Evolutionary conservation across 2,797 vertebrate species (phyloP), one percentile per base, ranked within the genome.

Genomic region (Crypturellus tataupa): DNA sequence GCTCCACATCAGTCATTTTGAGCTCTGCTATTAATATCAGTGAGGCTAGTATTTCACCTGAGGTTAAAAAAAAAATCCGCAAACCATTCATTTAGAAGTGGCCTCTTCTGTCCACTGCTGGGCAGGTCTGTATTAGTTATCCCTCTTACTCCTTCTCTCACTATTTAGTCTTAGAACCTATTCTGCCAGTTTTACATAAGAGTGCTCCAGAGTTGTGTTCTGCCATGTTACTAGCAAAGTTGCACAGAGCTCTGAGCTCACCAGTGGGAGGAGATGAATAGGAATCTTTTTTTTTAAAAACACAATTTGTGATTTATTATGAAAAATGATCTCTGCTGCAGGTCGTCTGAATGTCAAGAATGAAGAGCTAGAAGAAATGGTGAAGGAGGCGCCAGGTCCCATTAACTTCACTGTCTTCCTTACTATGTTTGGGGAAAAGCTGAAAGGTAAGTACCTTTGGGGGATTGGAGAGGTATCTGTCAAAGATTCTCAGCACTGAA

Each of bases 321-420:
- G 95, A 96, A 92, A 95, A 96, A 94, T 89, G 44, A 96, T 97
- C 89, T 87, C 76, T 95, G 80, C 94, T 91, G 49, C 94, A 99
- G 99, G 99, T 46, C 98, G 98, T 85, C 96, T 99, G 94, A 99
- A 99, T 39, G 98, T 99, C 83, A 99, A 98, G 95, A 98, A 98
- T 4, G 98, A 99, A 87, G 99, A 99, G 95, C 93, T 99, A 95
- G 99, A 99, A 77, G 98, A 97, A 68, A 99, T 99, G 99, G 97
- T 99, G 94, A 98, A 98, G 93, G 98, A 99, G 93, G 98, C 98
- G 19, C 97, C 99, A 0, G 99, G 98, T 37, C 98, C 99, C 72
- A 98, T 99, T 96, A 99, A 99, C 97, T 99, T 99, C 95, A 99
- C 99, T 4, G 97, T 99, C 95, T 99, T 99, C 95, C 98, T 99